Evolutionary conservation across 2,113 vertebrate species (phyloP).

Genomic region (Heloderma charlesbogerti): DNA sequence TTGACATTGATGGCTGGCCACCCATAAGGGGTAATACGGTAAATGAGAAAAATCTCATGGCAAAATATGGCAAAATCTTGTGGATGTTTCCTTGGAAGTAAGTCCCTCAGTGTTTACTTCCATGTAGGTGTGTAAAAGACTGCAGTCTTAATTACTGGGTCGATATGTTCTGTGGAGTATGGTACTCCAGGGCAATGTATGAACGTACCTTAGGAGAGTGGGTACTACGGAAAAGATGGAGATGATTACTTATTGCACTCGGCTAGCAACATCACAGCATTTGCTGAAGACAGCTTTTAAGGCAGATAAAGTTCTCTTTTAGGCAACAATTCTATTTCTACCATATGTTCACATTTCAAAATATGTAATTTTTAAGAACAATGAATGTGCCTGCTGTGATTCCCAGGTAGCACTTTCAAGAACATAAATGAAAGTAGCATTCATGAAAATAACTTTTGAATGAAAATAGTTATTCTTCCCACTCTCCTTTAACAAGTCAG

Average conservation of each 20-base stretch:
- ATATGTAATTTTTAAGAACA: constrained; percentile 2
- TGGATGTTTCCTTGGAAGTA: neutral
- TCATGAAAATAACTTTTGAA: constrained; percentile 8
- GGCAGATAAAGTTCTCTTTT: constrained; percentile 7
- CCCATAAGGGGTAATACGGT: neutral
- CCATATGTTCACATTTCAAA: constrained; percentile 33
- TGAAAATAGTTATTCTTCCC: neutral
- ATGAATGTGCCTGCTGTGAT: constrained; percentile 9
- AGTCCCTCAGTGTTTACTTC: neutral
- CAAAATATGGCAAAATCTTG: neutral
- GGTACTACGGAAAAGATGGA: neutral
- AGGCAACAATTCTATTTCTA: constrained; percentile 7
- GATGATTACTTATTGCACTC: constrained; percentile 6
- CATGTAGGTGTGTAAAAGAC: neutral
- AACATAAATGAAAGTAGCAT: constrained; percentile 4
- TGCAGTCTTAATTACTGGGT: neutral
- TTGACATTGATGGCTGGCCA: neutral
- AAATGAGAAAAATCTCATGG: too few relatives aligned
- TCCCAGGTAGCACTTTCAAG: neutral
- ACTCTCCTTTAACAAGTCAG: constrained; percentile 4
- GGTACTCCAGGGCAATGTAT: neutral
- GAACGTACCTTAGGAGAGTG: neutral
- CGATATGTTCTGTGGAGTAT: neutral
- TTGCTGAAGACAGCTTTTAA: constrained; percentile 18
- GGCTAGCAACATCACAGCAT: neutral